phyloP scores from a whole-genome alignment of 2,888 invertebrate genomes.

The Drosophila cognata region DNA sequence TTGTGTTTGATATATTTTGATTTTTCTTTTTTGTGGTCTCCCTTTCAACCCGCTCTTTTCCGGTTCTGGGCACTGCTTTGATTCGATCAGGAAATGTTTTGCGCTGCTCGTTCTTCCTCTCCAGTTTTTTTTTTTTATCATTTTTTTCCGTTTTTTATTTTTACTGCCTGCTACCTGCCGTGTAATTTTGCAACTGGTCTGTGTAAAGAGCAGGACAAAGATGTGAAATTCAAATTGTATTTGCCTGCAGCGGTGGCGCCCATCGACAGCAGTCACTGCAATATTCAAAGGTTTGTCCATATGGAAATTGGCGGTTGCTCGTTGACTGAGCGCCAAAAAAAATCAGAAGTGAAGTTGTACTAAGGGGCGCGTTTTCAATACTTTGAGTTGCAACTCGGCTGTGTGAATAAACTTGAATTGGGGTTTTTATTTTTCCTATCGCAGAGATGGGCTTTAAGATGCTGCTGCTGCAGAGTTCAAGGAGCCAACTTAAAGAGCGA shows the following conservation, averaged over 20 bases:
- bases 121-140: background rate
- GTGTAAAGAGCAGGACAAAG: constrained; percentile 21
- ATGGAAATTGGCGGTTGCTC: constrained; percentile 68
- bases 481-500: constrained; percentile 32
- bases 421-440: constrained; percentile 1
- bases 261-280: constrained; percentile 68
- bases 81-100: constrained; percentile 75
- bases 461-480: constrained; percentile 25
- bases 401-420: constrained; percentile 61
- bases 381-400: constrained; percentile 33
- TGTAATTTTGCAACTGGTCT: constrained; percentile 65
- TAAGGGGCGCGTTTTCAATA: constrained; percentile 21
- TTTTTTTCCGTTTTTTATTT: background rate
- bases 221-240: constrained; percentile 62
- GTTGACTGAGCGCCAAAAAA: constrained; percentile 3
- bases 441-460: constrained; percentile 29
- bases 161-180: constrained; percentile 21
- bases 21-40: constrained; percentile 15
- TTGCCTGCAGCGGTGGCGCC: constrained; percentile 52
- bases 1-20: constrained; percentile 38
- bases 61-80: constrained; percentile 58
- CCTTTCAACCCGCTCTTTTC: background rate
- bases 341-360: background rate
- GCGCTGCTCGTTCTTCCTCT: constrained; percentile 18
- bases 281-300: constrained; percentile 65